Conservation (phyloP, 1,140 invertebrate species). For the Drosophila malerkotliana region DNA sequence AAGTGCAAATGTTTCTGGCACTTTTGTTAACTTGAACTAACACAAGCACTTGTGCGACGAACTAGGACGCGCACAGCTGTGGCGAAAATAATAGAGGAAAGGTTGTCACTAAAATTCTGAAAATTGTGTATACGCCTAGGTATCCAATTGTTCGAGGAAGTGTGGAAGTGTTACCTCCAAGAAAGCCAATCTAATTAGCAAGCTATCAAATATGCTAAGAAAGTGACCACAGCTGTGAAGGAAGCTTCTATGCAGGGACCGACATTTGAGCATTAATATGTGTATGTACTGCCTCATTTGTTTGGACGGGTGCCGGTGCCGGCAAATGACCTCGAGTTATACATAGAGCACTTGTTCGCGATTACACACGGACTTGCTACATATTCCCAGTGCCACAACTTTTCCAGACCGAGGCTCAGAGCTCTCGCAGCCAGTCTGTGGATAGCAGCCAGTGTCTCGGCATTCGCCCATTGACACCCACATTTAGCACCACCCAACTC, state of each 20-base stretch:
- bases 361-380: background rate
- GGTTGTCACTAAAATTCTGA: background rate
- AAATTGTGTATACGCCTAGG: background rate
- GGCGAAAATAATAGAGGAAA: background rate
- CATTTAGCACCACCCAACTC: slow-evolving; percentile 6
- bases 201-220: slow-evolving; percentile 5
- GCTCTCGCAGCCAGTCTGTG: slow-evolving; percentile 32
- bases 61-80: slow-evolving; percentile 4
- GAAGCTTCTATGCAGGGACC: background rate
- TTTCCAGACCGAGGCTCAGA: slow-evolving; percentile 35
- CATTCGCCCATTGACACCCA: slow-evolving; percentile 14
- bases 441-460: slow-evolving; percentile 23
- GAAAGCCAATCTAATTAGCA: background rate
- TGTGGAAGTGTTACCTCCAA: background rate
- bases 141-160: background rate
- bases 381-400: slow-evolving; percentile 5
- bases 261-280: slow-evolving; percentile 1
- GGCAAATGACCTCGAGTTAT: slow-evolving; percentile 70
- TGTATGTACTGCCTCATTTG: slow-evolving; percentile 33
- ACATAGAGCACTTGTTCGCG: slow-evolving; percentile 22
- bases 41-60: slow-evolving; percentile 24
- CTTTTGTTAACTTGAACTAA: slow-evolving; percentile 55
- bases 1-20: slow-evolving; percentile 45
- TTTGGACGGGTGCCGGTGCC: slow-evolving; percentile 70
- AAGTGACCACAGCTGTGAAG: slow-evolving; percentile 1